These are phyloP conservation scores for Zoanthus gigantus DNA, from an alignment of 92 coral and sea anemone genomes.

Conservation along the genomic window DNA sequence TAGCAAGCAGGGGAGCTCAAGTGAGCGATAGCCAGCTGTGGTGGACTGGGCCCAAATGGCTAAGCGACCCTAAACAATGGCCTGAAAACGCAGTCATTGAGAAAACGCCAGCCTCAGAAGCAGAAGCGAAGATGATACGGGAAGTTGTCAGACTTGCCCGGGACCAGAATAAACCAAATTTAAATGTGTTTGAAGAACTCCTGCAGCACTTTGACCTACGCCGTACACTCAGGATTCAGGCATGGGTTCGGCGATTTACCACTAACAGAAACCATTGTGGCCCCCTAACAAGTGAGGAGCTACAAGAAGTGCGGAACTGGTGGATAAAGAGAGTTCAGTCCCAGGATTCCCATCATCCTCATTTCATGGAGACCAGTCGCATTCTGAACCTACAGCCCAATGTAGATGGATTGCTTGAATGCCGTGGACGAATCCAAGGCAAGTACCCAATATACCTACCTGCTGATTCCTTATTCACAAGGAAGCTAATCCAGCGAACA, in stretches of 20 bases:
- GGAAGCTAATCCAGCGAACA: constrained; percentile 57
- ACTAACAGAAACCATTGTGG: constrained; percentile 49
- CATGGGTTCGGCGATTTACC: constrained; percentile 66
- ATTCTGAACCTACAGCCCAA: constrained; percentile 53
- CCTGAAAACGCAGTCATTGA: constrained; percentile 47
- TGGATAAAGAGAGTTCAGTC: constrained; percentile 35
- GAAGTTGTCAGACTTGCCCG: constrained; percentile 52
- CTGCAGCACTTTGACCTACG: constrained; percentile 55
- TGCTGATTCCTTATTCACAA: constrained; percentile 49
- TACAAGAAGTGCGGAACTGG: constrained; percentile 32
- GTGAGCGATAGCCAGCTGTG: constrained; percentile 28
- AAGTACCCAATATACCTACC: constrained; percentile 54
- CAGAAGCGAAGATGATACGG: constrained; percentile 44
- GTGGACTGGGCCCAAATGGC: constrained; percentile 65
- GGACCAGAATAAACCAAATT: constrained; percentile 15
- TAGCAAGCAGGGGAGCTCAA: constrained; percentile 62
- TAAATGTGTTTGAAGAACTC: constrained; percentile 44
- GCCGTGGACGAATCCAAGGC: constrained; percentile 67
- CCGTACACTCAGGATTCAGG: constrained; percentile 63
- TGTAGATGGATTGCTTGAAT: constrained; percentile 52
- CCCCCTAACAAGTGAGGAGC: constrained; percentile 59
- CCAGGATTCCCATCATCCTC: constrained; percentile 49
- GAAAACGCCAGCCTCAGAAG: constrained; percentile 44
- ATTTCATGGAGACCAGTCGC: constrained; percentile 52
- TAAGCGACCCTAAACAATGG: constrained; percentile 43